phyloP scores from a whole-genome alignment of 2,888 invertebrate genomes.

The Heliconius aoede region DNA sequence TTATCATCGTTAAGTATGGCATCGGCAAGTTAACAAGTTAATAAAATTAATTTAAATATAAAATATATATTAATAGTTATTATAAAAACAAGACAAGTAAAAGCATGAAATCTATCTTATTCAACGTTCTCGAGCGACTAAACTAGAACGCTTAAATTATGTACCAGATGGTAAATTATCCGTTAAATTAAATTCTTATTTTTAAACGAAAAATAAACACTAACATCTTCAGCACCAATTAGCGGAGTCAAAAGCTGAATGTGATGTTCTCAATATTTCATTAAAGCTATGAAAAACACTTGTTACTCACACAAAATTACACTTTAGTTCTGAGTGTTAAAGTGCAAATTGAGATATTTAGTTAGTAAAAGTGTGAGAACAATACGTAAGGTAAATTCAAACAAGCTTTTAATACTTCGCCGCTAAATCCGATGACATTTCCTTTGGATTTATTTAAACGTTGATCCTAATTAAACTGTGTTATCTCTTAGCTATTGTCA shows the following conservation, averaged over 20 bases:
- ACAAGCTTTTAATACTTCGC: constrained; percentile 40
- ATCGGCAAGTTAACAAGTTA: too few relatives aligned
- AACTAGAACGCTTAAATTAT: not conserved
- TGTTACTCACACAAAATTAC: not conserved
- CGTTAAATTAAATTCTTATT: constrained; percentile 24
- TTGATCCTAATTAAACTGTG: constrained; percentile 29
- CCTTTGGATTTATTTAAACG: constrained; percentile 34
- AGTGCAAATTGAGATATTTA: constrained; percentile 20
- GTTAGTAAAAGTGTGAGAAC: constrained; percentile 35
- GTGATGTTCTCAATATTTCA: constrained; percentile 43
- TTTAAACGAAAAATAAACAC: constrained; percentile 37
- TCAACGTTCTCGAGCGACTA: not conserved
- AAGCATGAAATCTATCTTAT: constrained; percentile 1
- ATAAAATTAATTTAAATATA: too few relatives aligned
- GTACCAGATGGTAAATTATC: constrained; percentile 4
- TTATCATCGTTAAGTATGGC: too few relatives aligned
- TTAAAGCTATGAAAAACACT: constrained; percentile 36
- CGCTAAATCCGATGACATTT: constrained; percentile 43
- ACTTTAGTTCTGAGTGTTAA: constrained; percentile 5
- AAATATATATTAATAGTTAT: too few relatives aligned
- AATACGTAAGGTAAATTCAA: constrained; percentile 40
- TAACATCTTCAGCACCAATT: constrained; percentile 43
- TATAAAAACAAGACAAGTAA: not conserved
- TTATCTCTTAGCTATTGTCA: constrained; percentile 11
- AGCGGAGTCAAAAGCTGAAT: constrained; percentile 42